These are phyloP conservation scores for Itoplectis maculator DNA, from an alignment of 2,888 invertebrate species.

Conservation along the genomic window DNA sequence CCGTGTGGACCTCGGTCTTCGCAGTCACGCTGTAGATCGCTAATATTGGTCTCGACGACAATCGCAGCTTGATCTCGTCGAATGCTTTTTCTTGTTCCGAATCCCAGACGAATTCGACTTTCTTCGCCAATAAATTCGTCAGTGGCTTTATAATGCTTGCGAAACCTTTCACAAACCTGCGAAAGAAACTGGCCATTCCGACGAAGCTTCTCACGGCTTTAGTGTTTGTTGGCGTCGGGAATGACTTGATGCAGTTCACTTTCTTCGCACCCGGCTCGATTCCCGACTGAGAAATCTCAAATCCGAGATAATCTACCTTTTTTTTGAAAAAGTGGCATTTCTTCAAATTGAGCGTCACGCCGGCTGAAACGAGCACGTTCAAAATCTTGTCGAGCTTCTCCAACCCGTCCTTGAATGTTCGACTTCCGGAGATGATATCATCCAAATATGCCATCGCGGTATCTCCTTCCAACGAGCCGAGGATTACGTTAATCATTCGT, in stretches of 20 bases:
- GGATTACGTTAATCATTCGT: slow-evolving; percentile 75
- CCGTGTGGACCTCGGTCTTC: slow-evolving; percentile 78
- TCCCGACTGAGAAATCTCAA: slow-evolving; percentile 6
- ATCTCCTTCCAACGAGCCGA: slow-evolving; percentile 59
- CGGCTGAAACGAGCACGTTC: not conserved
- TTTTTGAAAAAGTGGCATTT: slow-evolving; percentile 10
- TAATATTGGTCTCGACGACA: slow-evolving; percentile 67
- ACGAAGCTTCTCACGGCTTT: slow-evolving; percentile 9
- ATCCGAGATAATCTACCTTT: slow-evolving; percentile 1
- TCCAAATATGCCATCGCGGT: not conserved
- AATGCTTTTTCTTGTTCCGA: slow-evolving; percentile 37
- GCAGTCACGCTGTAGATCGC: slow-evolving; percentile 58
- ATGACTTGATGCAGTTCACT: not conserved
- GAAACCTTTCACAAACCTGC: slow-evolving; percentile 74
- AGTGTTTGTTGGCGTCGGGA: not conserved
- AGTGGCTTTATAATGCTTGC: slow-evolving; percentile 72
- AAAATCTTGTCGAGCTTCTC: not conserved
- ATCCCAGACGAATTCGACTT: slow-evolving; percentile 66
- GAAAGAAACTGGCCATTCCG: slow-evolving; percentile 68
- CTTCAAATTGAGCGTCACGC: not conserved
- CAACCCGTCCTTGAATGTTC: not conserved
- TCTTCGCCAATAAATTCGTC: slow-evolving; percentile 72
- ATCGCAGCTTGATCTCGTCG: not conserved
- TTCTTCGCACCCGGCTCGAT: not conserved
- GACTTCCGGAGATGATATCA: not conserved